Percentiles rank a stretch among this genome's conserved stretches.
phyloP scores from a whole-genome alignment of 2,797 vertebrate genomes.

The Sebastes cheni region DNA sequence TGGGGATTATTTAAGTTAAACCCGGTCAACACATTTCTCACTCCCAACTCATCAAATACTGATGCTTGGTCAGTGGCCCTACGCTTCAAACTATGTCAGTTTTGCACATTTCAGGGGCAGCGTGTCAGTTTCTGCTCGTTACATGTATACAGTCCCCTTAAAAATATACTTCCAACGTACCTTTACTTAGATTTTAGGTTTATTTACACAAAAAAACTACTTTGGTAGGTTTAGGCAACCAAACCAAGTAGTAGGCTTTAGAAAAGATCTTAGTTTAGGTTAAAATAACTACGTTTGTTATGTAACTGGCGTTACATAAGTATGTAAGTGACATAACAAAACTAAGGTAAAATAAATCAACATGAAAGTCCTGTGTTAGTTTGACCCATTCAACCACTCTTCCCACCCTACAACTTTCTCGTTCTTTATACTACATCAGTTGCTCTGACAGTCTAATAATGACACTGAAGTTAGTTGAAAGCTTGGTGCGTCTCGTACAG shows the following conservation, averaged over 20 bases:
- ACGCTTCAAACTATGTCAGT: background rate
- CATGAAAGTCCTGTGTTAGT: background rate
- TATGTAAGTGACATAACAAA: background rate
- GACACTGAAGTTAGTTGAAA: background rate
- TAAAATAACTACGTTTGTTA: background rate
- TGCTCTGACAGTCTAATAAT: background rate
- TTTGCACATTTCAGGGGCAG: background rate
- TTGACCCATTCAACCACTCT: background rate
- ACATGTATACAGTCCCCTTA: background rate
- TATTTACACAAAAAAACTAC: background rate
- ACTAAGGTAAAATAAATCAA: background rate
- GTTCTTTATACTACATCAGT: background rate
- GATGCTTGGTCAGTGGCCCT: background rate
- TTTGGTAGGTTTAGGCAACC: background rate
- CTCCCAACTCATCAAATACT: background rate
- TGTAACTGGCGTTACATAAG: background rate
- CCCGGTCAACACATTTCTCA: background rate
- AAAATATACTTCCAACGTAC: background rate
- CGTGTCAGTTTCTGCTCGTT: background rate
- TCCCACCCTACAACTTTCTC: accelerated
- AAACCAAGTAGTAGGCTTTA: background rate
- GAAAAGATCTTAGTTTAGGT: background rate
- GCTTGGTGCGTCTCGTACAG: background rate
- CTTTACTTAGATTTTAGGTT: background rate
- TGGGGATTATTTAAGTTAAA: background rate